These are phyloP conservation scores for Leucophenga montana DNA, from an alignment of 2,888 invertebrate species.

Conservation along the genomic window DNA sequence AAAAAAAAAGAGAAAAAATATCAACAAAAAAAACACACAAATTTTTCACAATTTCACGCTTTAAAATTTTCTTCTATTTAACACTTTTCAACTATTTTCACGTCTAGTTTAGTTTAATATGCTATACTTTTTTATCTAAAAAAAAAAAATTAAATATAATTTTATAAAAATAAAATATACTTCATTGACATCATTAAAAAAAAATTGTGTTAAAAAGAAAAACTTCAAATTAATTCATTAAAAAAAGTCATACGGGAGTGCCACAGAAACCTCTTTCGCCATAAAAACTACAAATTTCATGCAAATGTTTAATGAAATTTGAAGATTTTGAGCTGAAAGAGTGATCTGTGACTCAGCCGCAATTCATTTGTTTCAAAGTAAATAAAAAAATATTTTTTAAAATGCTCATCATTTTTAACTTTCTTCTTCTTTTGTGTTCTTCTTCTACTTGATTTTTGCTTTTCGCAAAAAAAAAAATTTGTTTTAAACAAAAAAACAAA, in stretches of 20 bases:
- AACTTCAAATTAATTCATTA: too few relatives aligned
- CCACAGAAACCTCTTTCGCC: too few relatives aligned
- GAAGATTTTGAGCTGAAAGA: too few relatives aligned
- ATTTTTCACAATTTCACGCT: not conserved
- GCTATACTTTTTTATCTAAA: slow-evolving; percentile 6
- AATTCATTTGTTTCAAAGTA: slow-evolving; percentile 18
- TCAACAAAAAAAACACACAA: slow-evolving; percentile 2
- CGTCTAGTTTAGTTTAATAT: not conserved
- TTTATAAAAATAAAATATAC: slow-evolving; percentile 15
- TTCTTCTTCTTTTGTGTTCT: slow-evolving; percentile 45
- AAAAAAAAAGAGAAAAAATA: not conserved
- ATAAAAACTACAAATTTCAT: too few relatives aligned
- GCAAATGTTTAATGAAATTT: too few relatives aligned
- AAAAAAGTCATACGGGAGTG: too few relatives aligned
- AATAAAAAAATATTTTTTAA: slow-evolving; percentile 34
- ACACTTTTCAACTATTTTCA: slow-evolving; percentile 18
- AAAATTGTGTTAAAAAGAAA: slow-evolving; percentile 28
- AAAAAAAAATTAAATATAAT: not conserved
- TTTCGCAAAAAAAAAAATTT: slow-evolving; percentile 46
- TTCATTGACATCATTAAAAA: not conserved
- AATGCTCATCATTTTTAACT: slow-evolving; percentile 39
- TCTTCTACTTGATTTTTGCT: slow-evolving; percentile 47
- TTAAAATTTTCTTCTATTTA: slow-evolving; percentile 14
- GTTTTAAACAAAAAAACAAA: slow-evolving; percentile 49
- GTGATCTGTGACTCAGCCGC: too few relatives aligned